phyloP scores from a whole-genome alignment of 2,797 vertebrate species.

The Buphagus erythrorhynchus region DNA sequence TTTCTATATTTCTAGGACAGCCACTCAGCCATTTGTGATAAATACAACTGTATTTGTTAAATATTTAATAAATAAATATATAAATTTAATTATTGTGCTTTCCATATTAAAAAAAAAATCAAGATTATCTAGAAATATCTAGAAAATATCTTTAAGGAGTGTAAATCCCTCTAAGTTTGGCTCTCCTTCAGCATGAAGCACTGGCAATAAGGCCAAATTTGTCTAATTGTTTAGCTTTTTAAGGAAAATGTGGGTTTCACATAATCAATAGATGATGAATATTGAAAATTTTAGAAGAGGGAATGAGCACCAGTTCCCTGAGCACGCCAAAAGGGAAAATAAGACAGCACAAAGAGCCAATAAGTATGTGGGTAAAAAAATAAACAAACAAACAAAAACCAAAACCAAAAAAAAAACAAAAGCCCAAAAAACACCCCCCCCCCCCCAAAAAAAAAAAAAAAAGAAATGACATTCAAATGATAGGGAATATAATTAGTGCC shows the following conservation, averaged over 20 bases:
- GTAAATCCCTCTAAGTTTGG: background rate
- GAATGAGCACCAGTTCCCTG: background rate
- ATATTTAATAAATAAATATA: background rate
- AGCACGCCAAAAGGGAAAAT: background rate
- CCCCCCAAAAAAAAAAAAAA: background rate
- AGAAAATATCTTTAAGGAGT: background rate
- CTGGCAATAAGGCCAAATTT: background rate
- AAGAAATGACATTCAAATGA: background rate
- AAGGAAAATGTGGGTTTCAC: background rate
- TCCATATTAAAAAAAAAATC: background rate
- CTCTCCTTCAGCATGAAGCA: background rate
- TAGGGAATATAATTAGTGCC: background rate
- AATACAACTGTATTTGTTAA: background rate
- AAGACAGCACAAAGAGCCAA: background rate
- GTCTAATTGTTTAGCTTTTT: background rate
- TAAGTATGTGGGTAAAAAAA: background rate
- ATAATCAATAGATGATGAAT: background rate
- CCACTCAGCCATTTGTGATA: background rate
- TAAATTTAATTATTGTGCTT: background rate
- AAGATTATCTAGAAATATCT: background rate
- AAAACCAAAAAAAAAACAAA: background rate
- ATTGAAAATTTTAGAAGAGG: background rate
- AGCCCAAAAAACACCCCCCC: no score
- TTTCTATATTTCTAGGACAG: background rate
- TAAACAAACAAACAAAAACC: background rate